These are phyloP conservation scores for Galaxias olidus DNA, from an alignment of 2,797 vertebrate genomes.

Conservation along the genomic window DNA sequence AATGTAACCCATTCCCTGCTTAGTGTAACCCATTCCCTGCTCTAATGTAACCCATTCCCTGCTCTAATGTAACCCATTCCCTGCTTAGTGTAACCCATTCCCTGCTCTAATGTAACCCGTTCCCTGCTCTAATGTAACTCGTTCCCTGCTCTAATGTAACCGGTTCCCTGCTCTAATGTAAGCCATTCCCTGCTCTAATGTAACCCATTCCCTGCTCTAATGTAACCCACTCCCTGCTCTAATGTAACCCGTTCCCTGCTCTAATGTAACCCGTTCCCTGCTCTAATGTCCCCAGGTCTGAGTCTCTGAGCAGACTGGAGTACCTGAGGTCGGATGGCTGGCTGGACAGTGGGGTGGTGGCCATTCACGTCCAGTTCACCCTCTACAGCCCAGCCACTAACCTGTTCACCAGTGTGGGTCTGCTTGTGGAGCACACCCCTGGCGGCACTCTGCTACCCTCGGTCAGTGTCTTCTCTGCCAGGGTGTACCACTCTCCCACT, in stretches of 20 bases:
- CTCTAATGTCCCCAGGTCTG: constrained; percentile 50
- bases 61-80: no score
- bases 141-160: no score
- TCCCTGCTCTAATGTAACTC: no score
- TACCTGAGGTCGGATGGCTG: constrained; percentile 57
- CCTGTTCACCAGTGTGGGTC: constrained; percentile 72
- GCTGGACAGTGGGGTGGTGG: constrained; percentile 51
- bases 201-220: no score
- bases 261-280: background rate
- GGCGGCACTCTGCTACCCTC: constrained; percentile 55
- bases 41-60: no score
- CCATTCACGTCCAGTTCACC: constrained; percentile 67
- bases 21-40: no score
- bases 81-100: no score
- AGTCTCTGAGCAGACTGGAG: constrained; percentile 51
- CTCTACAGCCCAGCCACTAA: constrained; percentile 70
- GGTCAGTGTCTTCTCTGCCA: constrained; percentile 64
- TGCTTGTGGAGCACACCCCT: constrained; percentile 53
- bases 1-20: background rate
- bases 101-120: no score
- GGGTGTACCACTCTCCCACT: constrained; percentile 50
- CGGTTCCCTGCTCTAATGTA: no score
- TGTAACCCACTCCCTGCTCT: no score
- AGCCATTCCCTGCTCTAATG: no score
- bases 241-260: background rate